phyloP scores from a whole-genome alignment of 2,113 vertebrate species.

The Chionis minor region DNA sequence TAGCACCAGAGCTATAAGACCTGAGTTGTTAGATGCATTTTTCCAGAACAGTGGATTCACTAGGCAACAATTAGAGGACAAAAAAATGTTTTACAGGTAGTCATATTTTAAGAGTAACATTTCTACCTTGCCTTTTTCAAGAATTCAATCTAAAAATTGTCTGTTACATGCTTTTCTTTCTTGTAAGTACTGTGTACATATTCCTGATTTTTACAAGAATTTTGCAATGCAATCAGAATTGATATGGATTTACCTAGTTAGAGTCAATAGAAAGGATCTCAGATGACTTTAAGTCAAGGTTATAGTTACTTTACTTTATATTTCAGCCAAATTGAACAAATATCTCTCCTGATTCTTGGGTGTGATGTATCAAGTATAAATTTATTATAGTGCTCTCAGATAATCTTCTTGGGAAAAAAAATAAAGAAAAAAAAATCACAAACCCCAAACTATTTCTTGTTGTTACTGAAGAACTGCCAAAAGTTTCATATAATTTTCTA shows the following conservation, averaged over 20 bases:
- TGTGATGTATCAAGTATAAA: not conserved
- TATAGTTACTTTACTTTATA: not conserved
- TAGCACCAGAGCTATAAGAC: not conserved
- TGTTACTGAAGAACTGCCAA: not conserved
- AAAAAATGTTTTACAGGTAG: not conserved
- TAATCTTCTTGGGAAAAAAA: not conserved
- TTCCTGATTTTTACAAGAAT: not conserved
- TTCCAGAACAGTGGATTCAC: not conserved
- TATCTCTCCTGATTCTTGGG: not conserved
- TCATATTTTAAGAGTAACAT: not conserved
- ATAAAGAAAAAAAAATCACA: not conserved
- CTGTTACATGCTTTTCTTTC: not conserved
- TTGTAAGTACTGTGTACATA: not conserved
- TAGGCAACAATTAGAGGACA: not conserved
- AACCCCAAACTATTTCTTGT: fast-evolving
- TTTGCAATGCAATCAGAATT: not conserved
- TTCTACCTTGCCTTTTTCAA: not conserved
- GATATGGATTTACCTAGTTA: not conserved
- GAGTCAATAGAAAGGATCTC: not conserved
- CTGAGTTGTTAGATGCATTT: not conserved
- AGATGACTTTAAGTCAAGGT: not conserved
- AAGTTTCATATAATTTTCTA: not conserved
- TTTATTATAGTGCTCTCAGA: not conserved
- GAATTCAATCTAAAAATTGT: not conserved
- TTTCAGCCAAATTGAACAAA: not conserved